Percentiles rank a stretch among this genome's conserved stretches.
phyloP scores from a whole-genome alignment of 2,888 invertebrate species.

The Mythimna ferrago region DNA sequence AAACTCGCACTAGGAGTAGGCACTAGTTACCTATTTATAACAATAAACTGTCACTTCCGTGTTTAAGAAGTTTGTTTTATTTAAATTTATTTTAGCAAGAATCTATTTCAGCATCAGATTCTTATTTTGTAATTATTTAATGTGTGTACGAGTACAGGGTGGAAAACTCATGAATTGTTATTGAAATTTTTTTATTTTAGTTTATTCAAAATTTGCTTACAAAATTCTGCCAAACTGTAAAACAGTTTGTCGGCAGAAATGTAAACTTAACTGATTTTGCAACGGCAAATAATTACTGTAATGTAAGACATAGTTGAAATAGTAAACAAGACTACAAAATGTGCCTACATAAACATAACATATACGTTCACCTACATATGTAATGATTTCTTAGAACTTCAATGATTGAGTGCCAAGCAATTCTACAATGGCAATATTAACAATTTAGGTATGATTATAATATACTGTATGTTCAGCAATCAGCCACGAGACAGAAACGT shows the following conservation, averaged over 20 bases:
- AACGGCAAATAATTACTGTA: not conserved
- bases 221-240: too few species aligned
- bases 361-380: constrained; percentile 4
- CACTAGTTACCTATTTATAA: not conserved
- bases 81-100: not conserved
- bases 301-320: not conserved
- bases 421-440: constrained; percentile 19
- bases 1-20: too few species aligned
- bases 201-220: too few species aligned
- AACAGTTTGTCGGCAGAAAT: not conserved
- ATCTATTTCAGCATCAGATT: not conserved
- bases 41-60: not conserved
- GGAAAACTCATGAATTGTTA: too few species aligned
- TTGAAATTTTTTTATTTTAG: not conserved
- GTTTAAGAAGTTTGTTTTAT: not conserved
- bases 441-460: not conserved
- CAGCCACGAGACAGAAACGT: constrained; percentile 24
- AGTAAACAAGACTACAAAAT: not conserved
- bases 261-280: not conserved
- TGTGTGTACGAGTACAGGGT: too few species aligned
- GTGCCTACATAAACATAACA: not conserved
- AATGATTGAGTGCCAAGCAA: constrained; percentile 18
- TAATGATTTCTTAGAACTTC: constrained; percentile 3
- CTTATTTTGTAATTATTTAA: not conserved
- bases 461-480: constrained; percentile 7